Conservation (phyloP, 2,113 vertebrate genomes). For the Cynocephalus volans region DNA sequence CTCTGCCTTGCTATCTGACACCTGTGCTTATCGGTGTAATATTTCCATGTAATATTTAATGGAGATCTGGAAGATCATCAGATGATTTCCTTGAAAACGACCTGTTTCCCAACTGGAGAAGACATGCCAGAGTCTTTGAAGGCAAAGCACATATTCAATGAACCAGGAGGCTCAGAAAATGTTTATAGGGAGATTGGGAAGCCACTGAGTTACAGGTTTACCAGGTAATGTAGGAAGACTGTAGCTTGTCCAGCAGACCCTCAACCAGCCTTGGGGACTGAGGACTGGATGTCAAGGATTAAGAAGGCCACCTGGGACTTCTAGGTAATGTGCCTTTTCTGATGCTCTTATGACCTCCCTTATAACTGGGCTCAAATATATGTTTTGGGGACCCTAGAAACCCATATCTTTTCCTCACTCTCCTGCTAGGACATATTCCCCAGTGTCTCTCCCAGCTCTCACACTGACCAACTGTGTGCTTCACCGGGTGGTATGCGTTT, state of each 20-base stretch:
- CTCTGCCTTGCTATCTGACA: not conserved
- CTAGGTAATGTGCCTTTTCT: not conserved
- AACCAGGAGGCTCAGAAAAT: not conserved
- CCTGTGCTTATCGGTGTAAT: not conserved
- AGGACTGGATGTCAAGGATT: not conserved
- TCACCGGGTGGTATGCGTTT: accelerated
- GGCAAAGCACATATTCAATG: not conserved
- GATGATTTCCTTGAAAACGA: not conserved
- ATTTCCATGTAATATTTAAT: not conserved
- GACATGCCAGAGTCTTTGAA: not conserved
- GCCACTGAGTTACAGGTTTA: not conserved
- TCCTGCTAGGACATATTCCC: not conserved
- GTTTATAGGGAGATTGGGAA: not conserved
- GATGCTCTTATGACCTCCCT: not conserved
- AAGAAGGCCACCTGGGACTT: not conserved
- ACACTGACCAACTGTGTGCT: accelerated
- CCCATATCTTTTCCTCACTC: not conserved
- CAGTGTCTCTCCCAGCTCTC: too few relatives aligned
- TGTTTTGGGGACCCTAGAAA: not conserved
- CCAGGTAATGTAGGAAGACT: not conserved
- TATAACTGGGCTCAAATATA: not conserved
- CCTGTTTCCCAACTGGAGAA: not conserved
- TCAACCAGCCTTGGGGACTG: too few relatives aligned
- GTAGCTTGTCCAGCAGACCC: not conserved
- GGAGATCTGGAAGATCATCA: not conserved